Base-by-base conservation (phyloP, 2,113 vertebrate species). In the Eidolon helvum region DNA sequence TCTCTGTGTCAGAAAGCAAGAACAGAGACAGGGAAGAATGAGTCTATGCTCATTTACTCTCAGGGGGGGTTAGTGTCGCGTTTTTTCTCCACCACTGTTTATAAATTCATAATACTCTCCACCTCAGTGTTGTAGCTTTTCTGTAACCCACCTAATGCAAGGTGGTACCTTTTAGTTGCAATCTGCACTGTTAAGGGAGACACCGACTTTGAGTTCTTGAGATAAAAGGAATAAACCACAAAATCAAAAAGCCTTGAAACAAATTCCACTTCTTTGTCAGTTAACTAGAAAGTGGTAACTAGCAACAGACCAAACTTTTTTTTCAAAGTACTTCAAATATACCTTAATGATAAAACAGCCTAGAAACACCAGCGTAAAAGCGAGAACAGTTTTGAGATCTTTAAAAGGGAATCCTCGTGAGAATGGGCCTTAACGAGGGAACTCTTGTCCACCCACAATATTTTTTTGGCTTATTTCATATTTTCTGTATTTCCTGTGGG, bases 201-300 rank as follows among this genome's bases (percentile, higher is more conserved):
- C 92, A 94, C 6, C 48, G 82, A n/a, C 48, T 80, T 50, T 87
- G 40, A n/a, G 19, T 59, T 63, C 15, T 71, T 59, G 16, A 9
- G 38, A 79, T 78, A 55, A 84, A 66, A 57, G 66, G 26, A 68
- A 77, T 74, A 84, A 83, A 45, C 43, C n/a, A 85, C 59, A 95
- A 96, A 61, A 83, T 48, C 12, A 79, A 87, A 77, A 45, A 85
- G 59, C 14, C 50, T 66, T 75, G n/a, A 89, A 96, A 91, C 33
- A 50, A 71, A 92, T 82, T 90, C 40, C 21, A 71, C 30, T 74
- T 85, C 69, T 38, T 21, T 87, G 5, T 79, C 53, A 82, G 53
- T 83, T 82, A 93, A 82, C 65, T 78, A 90, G 26, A 83, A 72
- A 86, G 55, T 61, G 50, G 2, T 75, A 74, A 87, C 9, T 50